Evolutionary conservation across 2,888 invertebrate species (phyloP), one percentile per base, ranked within the genome.

Genomic region (Seira ritae): DNA sequence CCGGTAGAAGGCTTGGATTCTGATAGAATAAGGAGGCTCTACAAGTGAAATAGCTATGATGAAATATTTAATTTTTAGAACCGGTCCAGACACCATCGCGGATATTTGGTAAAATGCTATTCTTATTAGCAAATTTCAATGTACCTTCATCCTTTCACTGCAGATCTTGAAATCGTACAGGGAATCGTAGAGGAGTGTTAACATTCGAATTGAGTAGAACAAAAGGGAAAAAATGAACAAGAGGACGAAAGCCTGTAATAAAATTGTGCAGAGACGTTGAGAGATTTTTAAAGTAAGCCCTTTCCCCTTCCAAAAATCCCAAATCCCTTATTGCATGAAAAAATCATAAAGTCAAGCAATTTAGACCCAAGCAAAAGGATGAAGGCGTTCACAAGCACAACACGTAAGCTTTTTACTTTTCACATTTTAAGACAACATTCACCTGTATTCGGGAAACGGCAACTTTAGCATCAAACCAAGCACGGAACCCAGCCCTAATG

Each of bases 361-460:
- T n/a, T n/a, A n/a, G n/a, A n/a, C n/a, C 23, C 12, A 19, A 65
- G 73, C 19, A 42, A 73, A 81, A 73, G 69, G 66, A 71, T 74
- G 23, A 74, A 81, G 10, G 23, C 22, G 65, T 8, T 60, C 6
- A 78, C 68, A 12, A 20, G 17, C 1, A 42, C 24, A n/a, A n/a
- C n/a, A n/a, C n/a, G n/a, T n/a, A n/a, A n/a, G n/a, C n/a, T n/a
- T n/a, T n/a, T n/a, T n/a, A n/a, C n/a, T n/a, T n/a, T n/a, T n/a
- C n/a, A n/a, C n/a, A n/a, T n/a, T n/a, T n/a, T n/a, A n/a, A n/a
- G n/a, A n/a, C n/a, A n/a, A n/a, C n/a, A 46, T 15, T 60, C 89
- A 91, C 91, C 91, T 91, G 90, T 55, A 91, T 89, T 90, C 91
- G 90, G 70, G 87, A 87, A 89, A 90, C 89, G 66, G 90, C 88